Evolutionary conservation across 2,797 vertebrate genomes (phyloP).

Genomic region (Cynopterus sphinx): DNA sequence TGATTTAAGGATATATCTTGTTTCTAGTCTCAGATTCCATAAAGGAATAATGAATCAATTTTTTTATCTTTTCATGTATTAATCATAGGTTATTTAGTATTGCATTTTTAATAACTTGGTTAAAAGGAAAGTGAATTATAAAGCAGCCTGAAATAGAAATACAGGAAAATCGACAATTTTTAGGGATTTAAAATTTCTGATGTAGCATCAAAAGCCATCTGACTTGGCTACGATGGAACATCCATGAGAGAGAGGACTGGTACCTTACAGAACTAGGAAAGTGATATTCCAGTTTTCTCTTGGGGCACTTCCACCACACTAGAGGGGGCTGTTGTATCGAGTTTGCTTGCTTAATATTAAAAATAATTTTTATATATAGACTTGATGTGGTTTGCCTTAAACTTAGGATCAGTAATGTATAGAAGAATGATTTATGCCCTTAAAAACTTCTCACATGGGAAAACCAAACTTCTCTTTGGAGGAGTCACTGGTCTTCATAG

Average conservation of each 20-base stretch:
- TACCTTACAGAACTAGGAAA: background rate
- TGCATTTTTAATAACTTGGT: slow-evolving; percentile 39
- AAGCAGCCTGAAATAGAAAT: background rate
- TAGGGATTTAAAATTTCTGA: background rate
- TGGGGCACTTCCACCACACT: slow-evolving; percentile 45
- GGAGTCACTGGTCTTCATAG: background rate
- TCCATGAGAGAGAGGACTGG: background rate
- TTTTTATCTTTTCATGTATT: slow-evolving; percentile 8
- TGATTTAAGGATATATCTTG: background rate
- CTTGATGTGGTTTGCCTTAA: background rate
- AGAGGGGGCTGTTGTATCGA: slow-evolving; percentile 76
- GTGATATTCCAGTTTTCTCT: background rate
- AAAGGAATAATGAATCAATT: slow-evolving; percentile 14
- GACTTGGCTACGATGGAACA: background rate
- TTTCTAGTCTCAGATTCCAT: background rate
- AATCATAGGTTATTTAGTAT: slow-evolving; percentile 33
- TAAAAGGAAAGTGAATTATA: slow-evolving; percentile 50
- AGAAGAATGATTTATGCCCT: background rate
- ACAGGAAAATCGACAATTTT: background rate
- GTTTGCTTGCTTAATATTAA: slow-evolving; percentile 34
- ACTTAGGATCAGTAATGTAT: background rate
- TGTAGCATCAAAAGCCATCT: background rate
- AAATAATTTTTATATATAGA: background rate
- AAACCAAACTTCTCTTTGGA: slow-evolving; percentile 35
- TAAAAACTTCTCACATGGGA: background rate